These are phyloP conservation scores for Pocillopora damicornis DNA, from an alignment of 64 coral and sea anemone species.

Conservation along the genomic window DNA sequence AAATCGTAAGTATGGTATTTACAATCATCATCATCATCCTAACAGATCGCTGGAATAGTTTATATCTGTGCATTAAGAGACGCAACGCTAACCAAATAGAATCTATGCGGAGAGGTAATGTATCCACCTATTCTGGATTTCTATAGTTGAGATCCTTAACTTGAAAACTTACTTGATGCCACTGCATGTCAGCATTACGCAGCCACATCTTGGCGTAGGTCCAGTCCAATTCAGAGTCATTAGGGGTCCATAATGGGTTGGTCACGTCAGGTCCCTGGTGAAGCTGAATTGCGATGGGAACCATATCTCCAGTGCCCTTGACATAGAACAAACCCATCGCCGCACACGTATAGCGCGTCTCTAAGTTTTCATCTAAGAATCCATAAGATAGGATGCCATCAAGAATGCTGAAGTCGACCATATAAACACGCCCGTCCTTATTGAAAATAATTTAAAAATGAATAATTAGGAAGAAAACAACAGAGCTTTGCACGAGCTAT, in stretches of 20 bases:
- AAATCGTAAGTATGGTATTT: no score
- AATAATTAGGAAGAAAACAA: not conserved
- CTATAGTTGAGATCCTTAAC: no score
- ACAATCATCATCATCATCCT: no score
- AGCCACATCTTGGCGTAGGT: constrained; percentile 82
- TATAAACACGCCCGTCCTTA: constrained; percentile 79
- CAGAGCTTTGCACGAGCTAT: not conserved
- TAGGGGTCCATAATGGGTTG: constrained; percentile 90
- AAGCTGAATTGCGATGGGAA: constrained; percentile 84
- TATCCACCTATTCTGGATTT: no score
- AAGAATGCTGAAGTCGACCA: constrained; percentile 59
- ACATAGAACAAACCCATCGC: constrained; percentile 75
- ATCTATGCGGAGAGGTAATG: no score
- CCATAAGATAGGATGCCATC: constrained; percentile 66
- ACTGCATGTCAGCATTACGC: constrained; percentile 61
- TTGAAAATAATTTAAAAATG: no score
- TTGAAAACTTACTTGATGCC: constrained; percentile 62
- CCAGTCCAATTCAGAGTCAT: constrained; percentile 79
- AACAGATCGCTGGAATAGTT: no score
- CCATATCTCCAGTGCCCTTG: constrained; percentile 38
- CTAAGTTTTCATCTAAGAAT: constrained; percentile 23
- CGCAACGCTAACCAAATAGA: no score
- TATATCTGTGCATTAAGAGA: no score
- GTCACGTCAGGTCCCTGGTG: constrained; percentile 44
- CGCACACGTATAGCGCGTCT: constrained; percentile 58